A percentile compares a stretch with the other conserved stretches of the same genome.
Conservation (phyloP, 2,888 invertebrate genomes). For the Lasioglossum lativentre region DNA sequence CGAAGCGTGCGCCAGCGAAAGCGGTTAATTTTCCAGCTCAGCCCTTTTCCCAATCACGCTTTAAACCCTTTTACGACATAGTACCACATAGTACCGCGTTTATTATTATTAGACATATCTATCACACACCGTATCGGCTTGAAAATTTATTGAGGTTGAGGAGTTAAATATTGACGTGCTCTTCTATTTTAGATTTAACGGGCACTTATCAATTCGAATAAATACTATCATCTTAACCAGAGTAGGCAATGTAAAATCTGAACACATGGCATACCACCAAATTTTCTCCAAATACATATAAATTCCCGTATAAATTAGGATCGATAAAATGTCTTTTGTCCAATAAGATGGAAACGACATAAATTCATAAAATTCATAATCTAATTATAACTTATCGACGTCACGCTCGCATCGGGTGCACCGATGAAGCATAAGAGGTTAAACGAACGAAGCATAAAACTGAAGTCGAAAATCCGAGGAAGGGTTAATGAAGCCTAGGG, state of each 20-base stretch:
- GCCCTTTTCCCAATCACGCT: background rate
- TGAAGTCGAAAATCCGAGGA: background rate
- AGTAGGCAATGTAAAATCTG: too few species aligned
- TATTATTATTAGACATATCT: background rate
- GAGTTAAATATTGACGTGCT: too few species aligned
- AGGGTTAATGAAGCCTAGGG: conserved; percentile 42
- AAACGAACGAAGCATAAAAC: background rate
- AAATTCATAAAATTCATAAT: background rate
- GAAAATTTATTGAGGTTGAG: too few species aligned
- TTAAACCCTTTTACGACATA: background rate
- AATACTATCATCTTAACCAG: too few species aligned
- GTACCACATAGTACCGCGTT: background rate
- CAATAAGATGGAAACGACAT: background rate
- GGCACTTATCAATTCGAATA: too few species aligned
- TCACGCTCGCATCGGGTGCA: background rate
- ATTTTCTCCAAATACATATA: background rate
- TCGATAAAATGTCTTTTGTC: background rate
- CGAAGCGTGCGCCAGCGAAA: background rate
- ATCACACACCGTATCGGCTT: background rate
- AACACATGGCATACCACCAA: too few species aligned
- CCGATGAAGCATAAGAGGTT: background rate
- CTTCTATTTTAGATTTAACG: too few species aligned
- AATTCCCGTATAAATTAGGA: background rate
- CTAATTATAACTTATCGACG: background rate
- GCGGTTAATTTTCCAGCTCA: background rate